Base-by-base conservation (phyloP, 2,888 invertebrate species). In the Ochropleura plecta region DNA sequence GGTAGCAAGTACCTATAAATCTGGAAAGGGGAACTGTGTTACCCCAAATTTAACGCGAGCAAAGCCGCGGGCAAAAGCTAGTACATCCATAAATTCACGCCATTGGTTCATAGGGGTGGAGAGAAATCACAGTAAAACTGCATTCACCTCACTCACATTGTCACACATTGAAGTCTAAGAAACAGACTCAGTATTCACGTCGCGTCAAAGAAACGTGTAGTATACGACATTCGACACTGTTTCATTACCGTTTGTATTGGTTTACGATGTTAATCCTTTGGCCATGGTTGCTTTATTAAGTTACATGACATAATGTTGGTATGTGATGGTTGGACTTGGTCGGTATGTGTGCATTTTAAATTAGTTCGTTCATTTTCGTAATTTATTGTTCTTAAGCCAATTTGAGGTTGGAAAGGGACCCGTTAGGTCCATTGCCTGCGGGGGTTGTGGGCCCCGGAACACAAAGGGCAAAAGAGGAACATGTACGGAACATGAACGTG, bases 171-270 rank as follows among this genome's bases (percentile, higher is more conserved):
- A 65, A 49, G 44, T 42, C 14, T 20, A 20, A 30, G 49, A 16
- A 3, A 57, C 57, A 44, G 10, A 49, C 64, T 67, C 6, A 59
- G 30, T 67, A 84, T 84, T 80, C 83, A 81, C 10, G n/a, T 5
- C 18, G 9, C 57, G 67, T 66, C 20, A 12, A 9, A 14, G 16
- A 55, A 49, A 73, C 42, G 66, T 72, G 66, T 66, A 72, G 73
- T 67, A 80, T 53, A 69, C 53, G 67, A 80, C 65, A 73, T 62
- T 60, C 62, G 48, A 73, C 70, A 64, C 20, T 55, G 62, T 69
- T 76, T 76, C 70, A 84, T 71, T 84, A 84, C 49, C 55, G 51
- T 65, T 20, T 57, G 46, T 60, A 66, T 69, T 57, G 40, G 30
- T 80, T 76, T 57, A 69, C 46, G 60, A 69, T 78, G 30, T 55